Conservation (phyloP, 2,797 vertebrate species). For the Hypotaenidia okinawae region DNA sequence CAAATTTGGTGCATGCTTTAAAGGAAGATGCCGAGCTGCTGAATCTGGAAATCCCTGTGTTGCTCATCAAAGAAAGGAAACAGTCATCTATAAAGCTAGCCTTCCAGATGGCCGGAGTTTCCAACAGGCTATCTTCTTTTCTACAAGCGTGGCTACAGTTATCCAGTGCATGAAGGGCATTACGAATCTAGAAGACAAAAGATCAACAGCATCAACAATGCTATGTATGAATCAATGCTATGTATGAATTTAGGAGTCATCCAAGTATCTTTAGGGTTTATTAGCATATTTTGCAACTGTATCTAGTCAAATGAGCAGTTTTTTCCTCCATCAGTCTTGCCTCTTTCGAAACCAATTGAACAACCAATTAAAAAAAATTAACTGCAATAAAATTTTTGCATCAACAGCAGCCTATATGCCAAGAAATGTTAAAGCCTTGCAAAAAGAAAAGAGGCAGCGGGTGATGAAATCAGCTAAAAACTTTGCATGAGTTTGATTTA, state of each 20-base stretch:
- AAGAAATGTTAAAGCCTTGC: neutral
- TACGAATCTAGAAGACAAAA: neutral
- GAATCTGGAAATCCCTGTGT: constrained; percentile 15
- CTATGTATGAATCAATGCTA: neutral
- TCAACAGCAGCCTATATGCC: neutral
- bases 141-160: neutral
- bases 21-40: constrained; percentile 27
- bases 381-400: neutral
- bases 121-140: neutral
- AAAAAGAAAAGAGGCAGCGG: neutral
- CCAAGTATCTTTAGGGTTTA: neutral
- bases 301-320: neutral
- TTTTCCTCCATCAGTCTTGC: neutral
- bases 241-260: neutral
- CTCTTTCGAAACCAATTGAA: neutral
- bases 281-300: neutral
- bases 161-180: neutral
- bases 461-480: constrained; percentile 17
- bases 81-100: neutral
- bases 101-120: neutral
- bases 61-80: constrained; percentile 31
- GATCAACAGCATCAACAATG: neutral
- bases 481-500: neutral
- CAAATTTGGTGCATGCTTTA: constrained; percentile 25
- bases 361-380: neutral